Evolutionary conservation across 2,888 invertebrate species (phyloP).

Genomic region (Hedya salicella): DNA sequence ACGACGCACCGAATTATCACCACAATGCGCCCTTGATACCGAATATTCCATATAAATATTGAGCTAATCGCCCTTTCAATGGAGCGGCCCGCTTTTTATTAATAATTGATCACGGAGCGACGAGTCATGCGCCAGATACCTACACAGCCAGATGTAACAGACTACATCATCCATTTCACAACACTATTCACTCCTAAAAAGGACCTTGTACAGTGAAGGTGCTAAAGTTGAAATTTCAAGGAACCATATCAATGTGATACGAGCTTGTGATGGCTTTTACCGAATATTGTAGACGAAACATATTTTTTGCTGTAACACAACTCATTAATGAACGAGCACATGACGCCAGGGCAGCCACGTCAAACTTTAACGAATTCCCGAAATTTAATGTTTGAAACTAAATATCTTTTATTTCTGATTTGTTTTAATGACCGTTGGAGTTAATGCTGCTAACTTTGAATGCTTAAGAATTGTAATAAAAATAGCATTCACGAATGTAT

Average conservation of each 20-base stretch:
- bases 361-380: constrained; percentile 73
- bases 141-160: constrained; percentile 14
- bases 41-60: constrained; percentile 86
- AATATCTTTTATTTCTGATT: constrained; percentile 67
- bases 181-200: not conserved
- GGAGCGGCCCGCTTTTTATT: constrained; percentile 85
- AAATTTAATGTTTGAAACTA: constrained; percentile 72
- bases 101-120: constrained; percentile 83
- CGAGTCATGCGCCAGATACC: constrained; percentile 82
- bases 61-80: constrained; percentile 86
- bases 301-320: constrained; percentile 78
- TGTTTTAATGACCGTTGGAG: not conserved
- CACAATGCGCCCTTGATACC: constrained; percentile 85
- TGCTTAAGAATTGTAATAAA: too few relatives aligned
- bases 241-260: not conserved
- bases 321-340: constrained; percentile 79
- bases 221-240: not conserved
- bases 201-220: not conserved
- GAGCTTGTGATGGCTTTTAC: not conserved
- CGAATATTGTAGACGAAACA: constrained; percentile 67
- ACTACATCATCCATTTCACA: not conserved
- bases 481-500: too few relatives aligned
- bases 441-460: too few relatives aligned
- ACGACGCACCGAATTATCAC: constrained; percentile 82
- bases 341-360: constrained; percentile 68